Base-by-base conservation (phyloP, 2,888 invertebrate species). In the Lepetodrilus schrolli region DNA sequence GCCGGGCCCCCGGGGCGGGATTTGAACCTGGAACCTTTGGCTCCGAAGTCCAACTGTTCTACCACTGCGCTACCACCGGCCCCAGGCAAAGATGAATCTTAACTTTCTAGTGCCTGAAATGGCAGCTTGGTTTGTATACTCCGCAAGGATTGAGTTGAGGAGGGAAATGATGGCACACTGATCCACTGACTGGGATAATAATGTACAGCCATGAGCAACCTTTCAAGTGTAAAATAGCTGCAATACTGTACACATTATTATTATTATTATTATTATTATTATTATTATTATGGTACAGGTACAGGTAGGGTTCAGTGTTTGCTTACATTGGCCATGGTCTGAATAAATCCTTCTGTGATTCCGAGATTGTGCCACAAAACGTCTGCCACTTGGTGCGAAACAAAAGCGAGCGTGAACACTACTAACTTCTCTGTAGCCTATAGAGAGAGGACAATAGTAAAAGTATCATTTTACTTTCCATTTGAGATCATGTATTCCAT, bases 351-450 rank as follows among this genome's bases (percentile, higher is more conserved):
- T 75, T 89, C 87, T 4, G 82, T 76, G 23, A 90, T 85, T 7
- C 88, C 89, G 13, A 90, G 81, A 73, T 86, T 86, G 78, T 90
- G 90, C 90, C 90, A 90, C 20, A 84, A 78, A 23, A 88, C 81
- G 72, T 90, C 90, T 17, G 90, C 86, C n/a, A 88, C 85, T 76
- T 88, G 88, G 74, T 89, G 90, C 1, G 85, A 84, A n/a, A 85
- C 82, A 21, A 87, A 73, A 7, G 87, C 88, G 73, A 89, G 80
- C 74, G 88, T 76, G 69, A 90, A 90, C 13, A 84, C 88, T 23
- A 89, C 86, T 71, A 90, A 78, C 79, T 89, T 89, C 79, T 88
- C 85, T 75, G 87, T 86, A 4, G 79, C 83, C 86, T 85, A 76
- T 5, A 76, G 78, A 66, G 70, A 4, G 73, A 36, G 7, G 5